These are phyloP conservation scores for Scolopax bukidnonensis DNA, from an alignment of 2,797 vertebrate genomes.

Conservation along the genomic window DNA sequence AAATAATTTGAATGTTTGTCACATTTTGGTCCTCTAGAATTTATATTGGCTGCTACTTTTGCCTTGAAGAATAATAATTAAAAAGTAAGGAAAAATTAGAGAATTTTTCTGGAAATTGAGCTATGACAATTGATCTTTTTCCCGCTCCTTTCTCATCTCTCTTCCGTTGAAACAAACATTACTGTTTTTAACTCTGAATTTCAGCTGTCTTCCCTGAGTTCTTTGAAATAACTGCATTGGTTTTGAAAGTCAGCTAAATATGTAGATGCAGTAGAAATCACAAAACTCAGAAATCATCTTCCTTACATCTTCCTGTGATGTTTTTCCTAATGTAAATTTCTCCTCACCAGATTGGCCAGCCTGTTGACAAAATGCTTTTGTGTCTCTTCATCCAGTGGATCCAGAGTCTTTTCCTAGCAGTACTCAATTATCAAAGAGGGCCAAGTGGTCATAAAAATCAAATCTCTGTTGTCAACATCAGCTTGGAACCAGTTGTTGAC, in stretches of 20 bases:
- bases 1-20: background rate
- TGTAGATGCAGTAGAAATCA: background rate
- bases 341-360: accelerated
- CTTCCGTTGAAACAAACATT: background rate
- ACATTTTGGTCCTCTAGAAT: background rate
- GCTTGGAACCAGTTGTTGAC: background rate
- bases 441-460: background rate
- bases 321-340: background rate
- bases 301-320: background rate
- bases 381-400: accelerated
- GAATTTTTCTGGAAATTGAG: background rate
- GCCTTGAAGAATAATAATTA: background rate
- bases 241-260: background rate
- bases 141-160: background rate
- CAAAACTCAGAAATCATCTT: background rate
- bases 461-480: accelerated
- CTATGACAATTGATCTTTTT: background rate
- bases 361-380: background rate
- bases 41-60: background rate
- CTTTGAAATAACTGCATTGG: background rate
- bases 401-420: background rate
- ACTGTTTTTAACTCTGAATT: background rate
- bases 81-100: background rate
- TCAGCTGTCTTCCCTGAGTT: background rate
- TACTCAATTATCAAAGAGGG: background rate